Evolutionary conservation across 2,797 vertebrate genomes (phyloP).

Genomic region (Hippocampus kuda): DNA sequence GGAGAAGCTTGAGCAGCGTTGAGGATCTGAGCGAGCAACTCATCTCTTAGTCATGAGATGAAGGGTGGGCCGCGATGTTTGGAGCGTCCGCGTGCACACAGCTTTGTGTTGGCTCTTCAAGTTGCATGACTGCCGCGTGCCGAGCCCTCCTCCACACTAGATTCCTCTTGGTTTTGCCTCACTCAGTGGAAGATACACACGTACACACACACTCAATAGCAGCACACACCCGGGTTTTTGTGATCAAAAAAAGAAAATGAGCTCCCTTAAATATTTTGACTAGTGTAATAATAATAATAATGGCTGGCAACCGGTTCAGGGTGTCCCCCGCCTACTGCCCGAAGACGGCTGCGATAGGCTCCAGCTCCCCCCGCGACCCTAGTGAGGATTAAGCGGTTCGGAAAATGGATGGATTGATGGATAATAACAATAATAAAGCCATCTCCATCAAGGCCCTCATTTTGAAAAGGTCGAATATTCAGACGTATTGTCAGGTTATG

Average conservation of each 20-base stretch:
- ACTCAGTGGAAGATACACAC: conserved; percentile 12
- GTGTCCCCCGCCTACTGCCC: too few species aligned
- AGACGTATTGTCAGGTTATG: neutral
- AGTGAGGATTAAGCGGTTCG: too few species aligned
- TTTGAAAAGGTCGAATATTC: neutral
- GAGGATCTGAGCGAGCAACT: conserved; percentile 29
- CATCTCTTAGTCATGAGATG: conserved; percentile 57
- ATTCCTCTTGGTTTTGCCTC: conserved; percentile 31
- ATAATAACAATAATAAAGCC: too few species aligned
- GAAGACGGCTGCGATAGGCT: too few species aligned
- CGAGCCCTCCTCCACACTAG: conserved; percentile 24
- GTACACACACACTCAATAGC: neutral
- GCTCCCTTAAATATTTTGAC: too few species aligned
- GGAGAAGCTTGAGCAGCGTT: neutral
- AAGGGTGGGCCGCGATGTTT: conserved; percentile 29
- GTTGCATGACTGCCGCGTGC: conserved; percentile 34
- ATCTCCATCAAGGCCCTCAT: too few species aligned
- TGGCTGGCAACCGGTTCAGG: too few species aligned
- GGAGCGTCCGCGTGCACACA: conserved; percentile 14
- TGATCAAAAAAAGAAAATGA: too few species aligned
- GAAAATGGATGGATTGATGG: too few species aligned
- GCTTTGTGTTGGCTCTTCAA: conserved; percentile 26
- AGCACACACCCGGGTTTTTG: too few species aligned
- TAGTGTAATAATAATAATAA: too few species aligned
- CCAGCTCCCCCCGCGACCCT: too few species aligned